Conservation (phyloP, 2,888 invertebrate genomes). For the Coremacera marginata region DNA sequence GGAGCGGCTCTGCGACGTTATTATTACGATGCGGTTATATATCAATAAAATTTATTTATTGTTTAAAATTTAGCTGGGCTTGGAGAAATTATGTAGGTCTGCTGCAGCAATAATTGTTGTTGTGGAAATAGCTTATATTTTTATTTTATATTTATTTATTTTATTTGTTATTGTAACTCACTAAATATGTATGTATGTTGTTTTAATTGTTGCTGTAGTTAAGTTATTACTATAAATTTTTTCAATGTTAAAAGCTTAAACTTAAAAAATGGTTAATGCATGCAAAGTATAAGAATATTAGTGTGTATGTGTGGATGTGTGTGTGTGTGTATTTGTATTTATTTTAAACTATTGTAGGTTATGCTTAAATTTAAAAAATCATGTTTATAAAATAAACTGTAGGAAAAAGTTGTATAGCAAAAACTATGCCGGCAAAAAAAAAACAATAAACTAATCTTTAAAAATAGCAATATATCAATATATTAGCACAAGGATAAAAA, state of each 20-base stretch:
- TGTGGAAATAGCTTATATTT: slow-evolving; percentile 4
- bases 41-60: neutral
- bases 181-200: neutral
- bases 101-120: slow-evolving; percentile 29
- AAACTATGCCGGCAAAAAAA: neutral
- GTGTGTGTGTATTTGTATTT: neutral
- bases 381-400: neutral
- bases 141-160: neutral
- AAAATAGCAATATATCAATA: neutral
- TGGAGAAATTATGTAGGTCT: neutral
- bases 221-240: neutral
- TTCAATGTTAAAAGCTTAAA: neutral
- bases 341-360: slow-evolving; percentile 11
- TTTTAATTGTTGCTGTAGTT: neutral
- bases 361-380: slow-evolving; percentile 16
- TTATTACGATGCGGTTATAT: neutral
- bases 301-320: neutral
- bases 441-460: too few relatives aligned
- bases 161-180: neutral
- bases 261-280: neutral
- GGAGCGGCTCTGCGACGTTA: too few relatives aligned
- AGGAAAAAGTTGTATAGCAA: neutral
- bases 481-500: neutral
- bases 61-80: neutral
- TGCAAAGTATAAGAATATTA: neutral